phyloP scores from a whole-genome alignment of 2,797 vertebrate species.

The Spinibarbus caldwelli region DNA sequence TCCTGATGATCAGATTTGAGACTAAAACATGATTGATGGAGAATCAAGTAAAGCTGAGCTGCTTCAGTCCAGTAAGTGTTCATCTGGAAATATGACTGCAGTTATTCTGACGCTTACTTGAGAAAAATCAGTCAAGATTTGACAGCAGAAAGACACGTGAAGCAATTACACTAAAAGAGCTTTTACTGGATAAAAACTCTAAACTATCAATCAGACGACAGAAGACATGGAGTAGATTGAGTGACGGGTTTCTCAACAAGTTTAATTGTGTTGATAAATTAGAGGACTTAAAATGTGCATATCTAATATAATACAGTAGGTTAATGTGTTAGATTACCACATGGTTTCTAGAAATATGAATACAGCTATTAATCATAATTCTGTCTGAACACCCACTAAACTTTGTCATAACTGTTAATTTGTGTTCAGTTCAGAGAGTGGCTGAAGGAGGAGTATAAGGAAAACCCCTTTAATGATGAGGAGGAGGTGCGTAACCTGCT shows the following conservation, averaged over 20 bases:
- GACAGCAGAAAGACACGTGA: too few species aligned
- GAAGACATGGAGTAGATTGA: too few species aligned
- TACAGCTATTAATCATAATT: not conserved
- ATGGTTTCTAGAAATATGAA: not conserved
- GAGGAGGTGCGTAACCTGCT: slow-evolving; percentile 86
- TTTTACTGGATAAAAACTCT: too few species aligned
- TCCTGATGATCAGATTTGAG: too few species aligned
- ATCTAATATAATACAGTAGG: not conserved
- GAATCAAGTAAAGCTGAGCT: not conserved
- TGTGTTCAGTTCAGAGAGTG: slow-evolving; percentile 85
- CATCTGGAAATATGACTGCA: too few species aligned
- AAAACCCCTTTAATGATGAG: slow-evolving; percentile 86
- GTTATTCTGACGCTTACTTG: too few species aligned
- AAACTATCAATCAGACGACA: too few species aligned
- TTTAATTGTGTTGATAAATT: not conserved
- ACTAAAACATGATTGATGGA: too few species aligned
- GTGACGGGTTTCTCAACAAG: too few species aligned
- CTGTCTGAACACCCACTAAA: not conserved
- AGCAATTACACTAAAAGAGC: too few species aligned
- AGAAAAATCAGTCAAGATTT: too few species aligned
- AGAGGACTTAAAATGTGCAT: not conserved
- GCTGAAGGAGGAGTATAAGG: slow-evolving; percentile 86
- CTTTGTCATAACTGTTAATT: not conserved
- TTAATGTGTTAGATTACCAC: not conserved
- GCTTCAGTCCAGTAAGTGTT: too few species aligned